These are phyloP conservation scores for Zelleria hepariella DNA, from an alignment of 2,888 invertebrate species.

Conservation along the genomic window DNA sequence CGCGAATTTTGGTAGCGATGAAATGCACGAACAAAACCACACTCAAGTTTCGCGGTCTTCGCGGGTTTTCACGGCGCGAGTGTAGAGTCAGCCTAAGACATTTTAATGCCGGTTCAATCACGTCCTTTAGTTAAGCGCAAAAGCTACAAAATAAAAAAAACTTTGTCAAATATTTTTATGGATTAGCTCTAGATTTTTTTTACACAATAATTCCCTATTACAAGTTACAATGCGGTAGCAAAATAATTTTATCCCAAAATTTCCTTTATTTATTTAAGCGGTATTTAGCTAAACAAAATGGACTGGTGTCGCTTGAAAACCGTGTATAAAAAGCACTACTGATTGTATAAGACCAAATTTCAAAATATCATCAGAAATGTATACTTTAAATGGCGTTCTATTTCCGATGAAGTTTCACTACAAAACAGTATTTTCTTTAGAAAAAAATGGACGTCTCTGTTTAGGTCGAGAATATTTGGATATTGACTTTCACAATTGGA, in stretches of 20 bases:
- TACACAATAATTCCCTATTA: conserved; percentile 37
- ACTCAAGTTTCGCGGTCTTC: no score
- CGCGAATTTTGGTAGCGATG: no score
- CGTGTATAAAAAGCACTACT: conserved; percentile 67
- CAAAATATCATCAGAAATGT: conserved; percentile 62
- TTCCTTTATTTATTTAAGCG: conserved; percentile 48
- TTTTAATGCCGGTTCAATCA: conserved; percentile 17
- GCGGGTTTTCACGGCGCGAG: no score
- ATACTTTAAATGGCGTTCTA: conserved; percentile 62
- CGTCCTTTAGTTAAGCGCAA: conserved; percentile 46
- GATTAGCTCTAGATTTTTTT: conserved; percentile 34
- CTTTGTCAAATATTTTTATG: neutral
- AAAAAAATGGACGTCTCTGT: conserved; percentile 71
- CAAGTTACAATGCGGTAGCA: conserved; percentile 56
- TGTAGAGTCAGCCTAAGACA: no score
- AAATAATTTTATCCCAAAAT: conserved; percentile 53
- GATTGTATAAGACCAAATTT: conserved; percentile 64
- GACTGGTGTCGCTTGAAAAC: conserved; percentile 66
- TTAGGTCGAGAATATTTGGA: conserved; percentile 63
- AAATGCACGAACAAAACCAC: no score
- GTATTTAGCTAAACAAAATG: conserved; percentile 69
- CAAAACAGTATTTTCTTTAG: conserved; percentile 52
- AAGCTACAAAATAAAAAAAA: conserved; percentile 3
- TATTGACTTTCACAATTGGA: conserved; percentile 53
- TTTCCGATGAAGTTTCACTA: conserved; percentile 57